Evolutionary conservation across 2,797 vertebrate species (phyloP), one percentile per base, ranked within the genome.

Genomic region (Morus bassanus): DNA sequence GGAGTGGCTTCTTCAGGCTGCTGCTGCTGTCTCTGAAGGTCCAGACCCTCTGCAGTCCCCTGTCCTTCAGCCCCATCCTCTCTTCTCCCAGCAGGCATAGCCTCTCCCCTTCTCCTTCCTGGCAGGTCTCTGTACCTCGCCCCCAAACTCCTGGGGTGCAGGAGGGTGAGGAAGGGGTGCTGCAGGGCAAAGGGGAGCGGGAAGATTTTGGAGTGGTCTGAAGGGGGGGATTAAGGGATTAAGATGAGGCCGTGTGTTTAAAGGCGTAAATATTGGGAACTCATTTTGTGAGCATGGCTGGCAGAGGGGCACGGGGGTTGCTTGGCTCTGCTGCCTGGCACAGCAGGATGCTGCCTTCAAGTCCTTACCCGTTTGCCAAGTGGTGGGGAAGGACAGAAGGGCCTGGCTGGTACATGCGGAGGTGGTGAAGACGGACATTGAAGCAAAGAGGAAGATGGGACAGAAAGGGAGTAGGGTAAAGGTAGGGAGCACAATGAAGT

Each of bases 21-120:
- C 80, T 78, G 50, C 69, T 78, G 75, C 78, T 73, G 21, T n/a
- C 67, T 46, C 56, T 18, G 3, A 5, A 61, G 78, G 25, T 72
- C n/a, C 0, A 0, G 59, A 41, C 37, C 13, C 25, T 53, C 23
- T 0, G 0, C 35, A 27, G 37, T 33, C 16, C 61, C 39, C 43
- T 75, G 35, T 25, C n/a, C 59, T 73, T 69, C 63, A 65, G 59
- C 43, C n/a, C 56, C 48, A 13, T 37, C 45, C 59, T 68, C 39
- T 79, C 37, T 48, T 48, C 48, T 67, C 15, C 28, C 18, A 51
- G 56, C 53, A 67, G 68, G 3, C 0, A 0, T 8, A 91, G 59
- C 22, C 78, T 68, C 54, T 68, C n/a, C 74, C 43, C 4, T 0
- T 86, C 39, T 46, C 33, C 16, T 45, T 54, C 39, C 35, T 73